Evolutionary conservation across 2,113 vertebrate genomes (phyloP).

Genomic region (Erpornis zantholeuca): DNA sequence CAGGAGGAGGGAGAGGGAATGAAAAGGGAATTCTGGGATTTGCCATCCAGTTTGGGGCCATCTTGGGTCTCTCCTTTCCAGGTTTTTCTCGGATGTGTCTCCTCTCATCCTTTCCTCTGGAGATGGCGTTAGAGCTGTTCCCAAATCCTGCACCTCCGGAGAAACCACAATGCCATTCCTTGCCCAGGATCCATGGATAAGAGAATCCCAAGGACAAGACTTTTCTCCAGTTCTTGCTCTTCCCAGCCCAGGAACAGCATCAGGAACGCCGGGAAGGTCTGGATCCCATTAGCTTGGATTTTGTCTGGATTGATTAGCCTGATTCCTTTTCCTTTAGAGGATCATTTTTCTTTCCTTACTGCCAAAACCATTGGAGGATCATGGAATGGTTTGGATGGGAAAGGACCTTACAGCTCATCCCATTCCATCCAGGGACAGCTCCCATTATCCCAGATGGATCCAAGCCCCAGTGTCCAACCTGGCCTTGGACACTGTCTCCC

Average conservation of each 20-base stretch:
- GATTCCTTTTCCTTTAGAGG: not conserved
- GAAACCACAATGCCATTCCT: not conserved
- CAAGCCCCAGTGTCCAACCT: not conserved
- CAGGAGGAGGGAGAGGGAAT: not conserved
- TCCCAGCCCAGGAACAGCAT: not conserved
- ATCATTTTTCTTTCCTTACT: not conserved
- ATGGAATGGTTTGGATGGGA: too few species aligned
- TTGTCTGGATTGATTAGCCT: not conserved
- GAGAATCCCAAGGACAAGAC: not conserved
- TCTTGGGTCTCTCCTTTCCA: not conserved
- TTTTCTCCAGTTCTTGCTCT: not conserved
- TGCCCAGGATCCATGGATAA: accelerated
- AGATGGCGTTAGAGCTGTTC: not conserved
- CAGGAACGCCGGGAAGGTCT: accelerated
- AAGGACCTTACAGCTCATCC: too few species aligned
- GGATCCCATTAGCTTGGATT: not conserved
- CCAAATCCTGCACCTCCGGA: not conserved
- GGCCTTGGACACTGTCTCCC: not conserved
- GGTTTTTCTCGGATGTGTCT: not conserved
- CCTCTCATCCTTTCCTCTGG: not conserved
- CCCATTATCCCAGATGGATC: too few species aligned
- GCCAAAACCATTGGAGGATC: not conserved
- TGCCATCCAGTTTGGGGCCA: not conserved
- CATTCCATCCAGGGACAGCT: too few species aligned
- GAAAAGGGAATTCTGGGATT: not conserved